Base-by-base conservation (phyloP, 2,797 vertebrate species). In the Squalus acanthias region DNA sequence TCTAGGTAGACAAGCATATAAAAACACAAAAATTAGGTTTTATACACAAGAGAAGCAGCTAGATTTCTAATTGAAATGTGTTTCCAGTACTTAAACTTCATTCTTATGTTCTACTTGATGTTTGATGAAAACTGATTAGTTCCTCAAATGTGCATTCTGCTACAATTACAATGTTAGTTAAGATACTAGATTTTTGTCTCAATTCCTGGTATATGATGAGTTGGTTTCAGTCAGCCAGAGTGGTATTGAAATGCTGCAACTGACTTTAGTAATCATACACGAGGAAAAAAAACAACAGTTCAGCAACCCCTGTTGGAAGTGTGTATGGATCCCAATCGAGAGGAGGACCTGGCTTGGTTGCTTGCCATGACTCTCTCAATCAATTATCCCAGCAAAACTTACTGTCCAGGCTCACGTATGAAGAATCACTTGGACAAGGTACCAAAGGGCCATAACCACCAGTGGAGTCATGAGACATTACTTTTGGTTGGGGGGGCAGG, bases 1-100 rank as follows among this genome's bases (percentile, higher is more conserved):
- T 97, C 99, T 99, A 60, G 12, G 17, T 20, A 60, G 50, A 57
- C 3, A 91, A 69, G 63, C 15, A 67, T 67, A 46, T 39, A 67
- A 93, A 72, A 95, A 91, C 88, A 63, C 10, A 92, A 92, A 57
- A 65, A 50, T 50, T 72, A 95, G 39, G 3, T 50, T 95, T 95
- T 69, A 82, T 82, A n/a, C 33, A 39, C 76, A 82, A 39, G 33
- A 82, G 76, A n/a, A 82, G 46, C 82, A 95, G 22, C 46, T 50
- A 70, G 29, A 17, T 6, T 76, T n/a, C n/a, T 46, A 39, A 67
- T 26, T 72, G 10, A 53, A 70, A 76, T 95, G 50, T 22, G 2
- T 76, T 95, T 95, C 6, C 12, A 76, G 53, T 6, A 72, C 50
- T 33, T 72, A 50, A 57, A 12, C 9, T 95, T 33, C 4, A 91